Conservation (phyloP, 2,113 vertebrate species). For the Parus major region DNA sequence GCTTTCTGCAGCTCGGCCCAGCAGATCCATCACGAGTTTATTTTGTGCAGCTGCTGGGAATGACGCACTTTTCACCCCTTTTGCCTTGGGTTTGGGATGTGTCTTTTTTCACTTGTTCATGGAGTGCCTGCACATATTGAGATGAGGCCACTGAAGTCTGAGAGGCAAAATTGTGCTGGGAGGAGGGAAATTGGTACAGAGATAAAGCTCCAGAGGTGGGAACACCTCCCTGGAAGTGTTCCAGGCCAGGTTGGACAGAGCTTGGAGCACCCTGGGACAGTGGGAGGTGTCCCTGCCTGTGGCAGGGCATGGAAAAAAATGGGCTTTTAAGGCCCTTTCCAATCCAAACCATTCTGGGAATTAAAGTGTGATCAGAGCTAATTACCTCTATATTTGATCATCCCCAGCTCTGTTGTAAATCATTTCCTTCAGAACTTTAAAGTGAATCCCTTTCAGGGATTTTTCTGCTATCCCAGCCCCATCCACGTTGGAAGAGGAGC, state of each 20-base stretch:
- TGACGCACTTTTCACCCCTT: not conserved
- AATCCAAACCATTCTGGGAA: not conserved
- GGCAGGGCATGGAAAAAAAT: not conserved
- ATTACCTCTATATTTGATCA: not conserved
- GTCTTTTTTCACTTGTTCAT: not conserved
- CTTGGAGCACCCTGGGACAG: not conserved
- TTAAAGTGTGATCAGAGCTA: not conserved
- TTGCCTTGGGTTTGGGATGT: not conserved
- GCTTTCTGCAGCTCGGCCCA: not conserved
- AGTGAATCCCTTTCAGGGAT: not conserved
- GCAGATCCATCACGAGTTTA: fast-evolving
- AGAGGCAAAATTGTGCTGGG: not conserved
- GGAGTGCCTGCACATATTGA: not conserved
- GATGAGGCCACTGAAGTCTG: not conserved
- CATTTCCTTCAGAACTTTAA: not conserved
- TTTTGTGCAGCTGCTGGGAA: not conserved
- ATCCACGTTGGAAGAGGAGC: fast-evolving
- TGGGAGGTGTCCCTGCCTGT: not conserved
- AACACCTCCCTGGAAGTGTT: not conserved
- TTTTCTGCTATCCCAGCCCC: not conserved
- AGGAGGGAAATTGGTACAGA: not conserved
- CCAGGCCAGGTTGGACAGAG: not conserved
- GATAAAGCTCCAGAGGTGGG: not conserved
- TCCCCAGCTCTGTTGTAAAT: not conserved
- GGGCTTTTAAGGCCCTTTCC: not conserved